These are phyloP conservation scores for Galbula dea DNA, from an alignment of 2,113 vertebrate species.

Conservation along the genomic window DNA sequence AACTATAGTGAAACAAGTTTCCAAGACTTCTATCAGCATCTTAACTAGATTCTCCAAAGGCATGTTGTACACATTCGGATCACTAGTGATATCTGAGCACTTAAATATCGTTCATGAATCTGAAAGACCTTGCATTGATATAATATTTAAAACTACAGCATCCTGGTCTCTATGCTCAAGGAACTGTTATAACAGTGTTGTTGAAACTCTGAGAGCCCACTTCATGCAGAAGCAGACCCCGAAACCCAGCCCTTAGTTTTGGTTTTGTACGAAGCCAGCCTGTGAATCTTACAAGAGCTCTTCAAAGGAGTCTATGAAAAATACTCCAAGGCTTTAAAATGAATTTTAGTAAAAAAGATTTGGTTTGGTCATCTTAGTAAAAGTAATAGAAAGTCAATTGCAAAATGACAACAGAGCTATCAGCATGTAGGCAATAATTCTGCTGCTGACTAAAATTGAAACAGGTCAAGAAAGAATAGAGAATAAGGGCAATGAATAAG, in stretches of 20 bases:
- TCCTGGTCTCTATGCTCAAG: neutral
- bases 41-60: neutral
- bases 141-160: neutral
- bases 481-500: slow-evolving; percentile 19
- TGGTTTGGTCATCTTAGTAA: neutral
- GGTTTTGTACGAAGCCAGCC: neutral
- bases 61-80: fast-evolving
- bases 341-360: neutral
- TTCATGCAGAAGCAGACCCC: neutral
- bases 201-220: no score
- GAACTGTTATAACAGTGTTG: neutral
- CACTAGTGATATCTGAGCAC: neutral
- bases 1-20: neutral
- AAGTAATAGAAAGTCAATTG: neutral
- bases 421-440: slow-evolving; percentile 26
- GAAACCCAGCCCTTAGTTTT: neutral
- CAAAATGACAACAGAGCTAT: slow-evolving; percentile 40
- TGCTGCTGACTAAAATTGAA: slow-evolving; percentile 22
- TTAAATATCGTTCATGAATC: neutral
- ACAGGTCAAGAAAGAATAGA: slow-evolving; percentile 45
- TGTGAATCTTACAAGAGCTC: neutral
- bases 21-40: neutral
- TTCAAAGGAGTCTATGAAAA: neutral
- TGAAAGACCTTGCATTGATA: neutral
- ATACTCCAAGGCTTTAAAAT: neutral